A percentile compares a stretch with the other conserved stretches of the same genome.
Conservation (phyloP, 1,140 invertebrate species). For the Drosophila azteca region DNA sequence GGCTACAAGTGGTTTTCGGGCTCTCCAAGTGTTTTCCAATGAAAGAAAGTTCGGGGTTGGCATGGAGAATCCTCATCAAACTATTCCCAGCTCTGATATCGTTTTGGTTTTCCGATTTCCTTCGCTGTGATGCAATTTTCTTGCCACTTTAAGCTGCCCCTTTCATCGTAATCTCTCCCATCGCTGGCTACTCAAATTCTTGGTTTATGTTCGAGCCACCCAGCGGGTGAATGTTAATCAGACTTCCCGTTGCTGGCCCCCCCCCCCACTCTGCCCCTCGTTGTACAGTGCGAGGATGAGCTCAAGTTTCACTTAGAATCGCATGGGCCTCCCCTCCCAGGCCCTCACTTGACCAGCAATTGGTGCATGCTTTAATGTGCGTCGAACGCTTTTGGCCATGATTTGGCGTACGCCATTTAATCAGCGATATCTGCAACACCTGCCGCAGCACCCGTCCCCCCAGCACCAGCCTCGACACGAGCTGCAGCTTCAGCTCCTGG, state of each 20-base stretch:
- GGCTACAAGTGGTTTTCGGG: slow-evolving; percentile 2
- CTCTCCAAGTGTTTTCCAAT: background rate
- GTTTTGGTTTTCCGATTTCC: background rate
- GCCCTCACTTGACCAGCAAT: background rate
- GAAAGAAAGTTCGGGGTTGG: slow-evolving; percentile 1
- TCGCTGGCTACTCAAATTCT: slow-evolving; percentile 47
- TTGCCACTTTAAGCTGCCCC: slow-evolving; percentile 2
- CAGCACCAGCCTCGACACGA: no score
- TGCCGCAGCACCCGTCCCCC: slow-evolving; percentile 49
- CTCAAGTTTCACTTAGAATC: slow-evolving; percentile 39
- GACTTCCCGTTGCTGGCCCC: slow-evolving; percentile 32
- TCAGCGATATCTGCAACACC: slow-evolving; percentile 79
- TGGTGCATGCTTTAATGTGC: slow-evolving; percentile 64
- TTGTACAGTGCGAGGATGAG: slow-evolving; percentile 24
- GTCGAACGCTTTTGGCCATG: slow-evolving; percentile 72
- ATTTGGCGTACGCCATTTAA: slow-evolving; percentile 79
- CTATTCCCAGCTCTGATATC: no score
- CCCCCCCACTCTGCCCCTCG: slow-evolving; percentile 6
- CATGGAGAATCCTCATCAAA: background rate
- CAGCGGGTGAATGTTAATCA: slow-evolving; percentile 52
- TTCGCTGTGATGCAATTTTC: background rate
- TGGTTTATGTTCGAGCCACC: slow-evolving; percentile 21
- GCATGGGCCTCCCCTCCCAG: background rate
- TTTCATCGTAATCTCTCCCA: slow-evolving; percentile 31
- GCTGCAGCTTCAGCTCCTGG: slow-evolving; percentile 54